A percentile compares a stretch with the other conserved stretches of the same genome.
Evolutionary conservation across 2,113 vertebrate genomes (phyloP).

Genomic region (Heloderma charlesbogerti): DNA sequence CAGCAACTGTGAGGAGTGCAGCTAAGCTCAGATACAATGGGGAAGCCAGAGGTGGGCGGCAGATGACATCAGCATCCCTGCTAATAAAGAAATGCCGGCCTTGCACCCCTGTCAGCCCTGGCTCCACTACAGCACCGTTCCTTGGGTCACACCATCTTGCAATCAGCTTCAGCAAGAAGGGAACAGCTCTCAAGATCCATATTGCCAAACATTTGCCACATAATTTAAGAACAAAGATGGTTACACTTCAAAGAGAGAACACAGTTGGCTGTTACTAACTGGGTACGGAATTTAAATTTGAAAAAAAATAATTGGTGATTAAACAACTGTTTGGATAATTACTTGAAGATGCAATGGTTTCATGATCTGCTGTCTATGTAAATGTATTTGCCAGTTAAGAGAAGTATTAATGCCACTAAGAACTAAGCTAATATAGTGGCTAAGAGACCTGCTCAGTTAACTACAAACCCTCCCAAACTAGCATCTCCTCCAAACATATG

Average conservation of each 20-base stretch:
- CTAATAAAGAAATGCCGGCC: too few relatives aligned
- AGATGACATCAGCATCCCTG: too few relatives aligned
- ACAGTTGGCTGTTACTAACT: background rate
- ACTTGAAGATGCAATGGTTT: background rate
- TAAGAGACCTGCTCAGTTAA: too few relatives aligned
- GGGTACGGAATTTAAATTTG: background rate
- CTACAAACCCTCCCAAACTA: too few relatives aligned
- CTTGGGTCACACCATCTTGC: background rate
- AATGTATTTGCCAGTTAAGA: background rate
- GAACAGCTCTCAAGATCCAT: background rate
- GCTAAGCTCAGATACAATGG: too few relatives aligned
- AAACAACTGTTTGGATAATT: background rate
- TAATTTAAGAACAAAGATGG: constrained; percentile 1
- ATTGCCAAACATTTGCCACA: background rate
- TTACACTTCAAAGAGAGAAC: background rate
- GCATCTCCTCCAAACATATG: too few relatives aligned
- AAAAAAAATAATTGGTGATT: background rate
- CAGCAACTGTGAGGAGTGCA: too few relatives aligned
- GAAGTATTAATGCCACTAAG: too few relatives aligned
- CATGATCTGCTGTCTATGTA: background rate
- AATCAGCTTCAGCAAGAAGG: background rate
- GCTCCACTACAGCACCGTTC: too few relatives aligned
- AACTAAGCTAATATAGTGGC: background rate
- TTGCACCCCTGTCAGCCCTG: too few relatives aligned
- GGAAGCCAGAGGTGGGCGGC: too few relatives aligned